A percentile compares a stretch with the other conserved stretches of the same genome.
Evolutionary conservation across 2,113 vertebrate genomes (phyloP).

Genomic region (Otis tarda): DNA sequence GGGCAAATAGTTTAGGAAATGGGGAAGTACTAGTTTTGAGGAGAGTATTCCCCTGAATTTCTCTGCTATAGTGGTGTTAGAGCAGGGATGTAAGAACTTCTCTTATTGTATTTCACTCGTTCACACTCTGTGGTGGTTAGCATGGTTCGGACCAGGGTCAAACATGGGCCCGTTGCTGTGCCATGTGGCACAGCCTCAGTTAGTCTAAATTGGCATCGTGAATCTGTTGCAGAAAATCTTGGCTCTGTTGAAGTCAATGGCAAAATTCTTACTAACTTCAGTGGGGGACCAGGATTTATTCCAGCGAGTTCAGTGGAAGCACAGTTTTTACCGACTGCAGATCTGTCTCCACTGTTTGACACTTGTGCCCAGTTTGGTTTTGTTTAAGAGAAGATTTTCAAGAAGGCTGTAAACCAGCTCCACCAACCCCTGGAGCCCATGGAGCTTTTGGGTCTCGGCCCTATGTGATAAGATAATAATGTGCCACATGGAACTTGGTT

Average conservation of each 20-base stretch:
- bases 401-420: not conserved
- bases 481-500: not conserved
- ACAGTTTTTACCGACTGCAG: not conserved
- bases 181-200: not conserved
- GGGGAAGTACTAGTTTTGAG: not conserved
- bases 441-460: not conserved
- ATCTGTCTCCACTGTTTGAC: not conserved
- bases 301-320: not conserved
- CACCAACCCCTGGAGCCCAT: not conserved
- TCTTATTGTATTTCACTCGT: not conserved
- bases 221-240: not conserved
- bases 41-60: not conserved
- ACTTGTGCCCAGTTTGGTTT: not conserved
- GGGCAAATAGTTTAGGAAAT: not conserved
- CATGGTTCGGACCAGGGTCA: not conserved
- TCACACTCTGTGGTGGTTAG: not conserved
- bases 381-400: not conserved
- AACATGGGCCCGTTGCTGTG: not conserved
- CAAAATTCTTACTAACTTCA: not conserved
- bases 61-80: not conserved
- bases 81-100: not conserved
- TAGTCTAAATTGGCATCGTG: not conserved
- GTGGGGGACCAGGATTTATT: not conserved
- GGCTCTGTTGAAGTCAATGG: not conserved
- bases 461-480: not conserved